These are phyloP conservation scores for Hydrozoanthus tunicans DNA, from an alignment of 64 coral and sea anemone species.

Conservation along the genomic window DNA sequence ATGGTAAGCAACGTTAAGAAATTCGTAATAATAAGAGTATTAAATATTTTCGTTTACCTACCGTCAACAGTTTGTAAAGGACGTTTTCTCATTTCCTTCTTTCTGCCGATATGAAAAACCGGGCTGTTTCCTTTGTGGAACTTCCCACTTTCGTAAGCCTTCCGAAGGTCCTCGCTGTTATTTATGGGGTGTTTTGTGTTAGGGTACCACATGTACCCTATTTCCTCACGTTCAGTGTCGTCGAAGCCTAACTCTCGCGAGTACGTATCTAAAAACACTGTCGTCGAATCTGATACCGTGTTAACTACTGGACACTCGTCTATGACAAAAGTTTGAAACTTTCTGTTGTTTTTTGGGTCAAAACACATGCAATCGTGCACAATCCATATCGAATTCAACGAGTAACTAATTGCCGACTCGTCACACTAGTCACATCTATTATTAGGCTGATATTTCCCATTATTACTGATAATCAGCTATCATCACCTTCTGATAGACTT, in stretches of 20 bases:
- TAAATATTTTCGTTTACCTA: background rate
- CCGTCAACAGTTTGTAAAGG: constrained; percentile 13
- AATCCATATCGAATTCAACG: background rate
- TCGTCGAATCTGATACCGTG: background rate
- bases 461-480: too few relatives aligned
- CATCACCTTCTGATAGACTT: too few relatives aligned
- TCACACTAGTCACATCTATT: too few relatives aligned
- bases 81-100: background rate
- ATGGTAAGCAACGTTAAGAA: background rate
- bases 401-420: too few relatives aligned
- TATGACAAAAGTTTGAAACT: background rate
- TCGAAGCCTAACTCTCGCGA: background rate
- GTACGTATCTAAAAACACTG: background rate
- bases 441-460: too few relatives aligned
- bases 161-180: background rate
- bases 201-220: background rate
- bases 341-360: background rate
- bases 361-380: too few relatives aligned
- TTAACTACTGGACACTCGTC: constrained; percentile 7
- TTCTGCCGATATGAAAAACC: background rate
- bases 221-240: background rate
- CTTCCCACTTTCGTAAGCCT: background rate
- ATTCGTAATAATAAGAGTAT: background rate
- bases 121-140: constrained; percentile 2
- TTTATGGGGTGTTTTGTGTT: background rate